A percentile compares a stretch with the other conserved stretches of the same genome.
These are phyloP conservation scores for Hepsetus odoe DNA, from an alignment of 2,113 vertebrate genomes.

Conservation along the genomic window DNA sequence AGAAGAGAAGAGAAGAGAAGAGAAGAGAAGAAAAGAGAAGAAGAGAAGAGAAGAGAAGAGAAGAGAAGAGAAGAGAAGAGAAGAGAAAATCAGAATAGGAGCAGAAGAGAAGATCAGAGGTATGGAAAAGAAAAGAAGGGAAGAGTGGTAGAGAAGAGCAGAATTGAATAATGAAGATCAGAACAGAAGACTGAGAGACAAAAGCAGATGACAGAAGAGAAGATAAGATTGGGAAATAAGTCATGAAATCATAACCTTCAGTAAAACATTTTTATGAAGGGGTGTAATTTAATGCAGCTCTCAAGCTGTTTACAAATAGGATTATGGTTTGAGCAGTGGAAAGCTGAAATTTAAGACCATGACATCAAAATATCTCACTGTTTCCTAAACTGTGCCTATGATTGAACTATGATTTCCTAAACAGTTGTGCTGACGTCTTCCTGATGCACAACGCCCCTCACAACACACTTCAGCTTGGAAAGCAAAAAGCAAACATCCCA, in stretches of 20 bases:
- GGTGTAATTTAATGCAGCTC: background rate
- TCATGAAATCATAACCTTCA: background rate
- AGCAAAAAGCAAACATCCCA: background rate
- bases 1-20: background rate
- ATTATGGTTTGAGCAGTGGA: background rate
- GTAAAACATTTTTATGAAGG: background rate
- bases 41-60: background rate
- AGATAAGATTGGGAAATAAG: background rate
- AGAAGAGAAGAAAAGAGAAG: background rate
- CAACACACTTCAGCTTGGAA: background rate
- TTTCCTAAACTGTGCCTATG: constrained; percentile 7
- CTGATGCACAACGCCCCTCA: background rate
- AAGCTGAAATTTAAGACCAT: background rate
- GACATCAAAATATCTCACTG: background rate
- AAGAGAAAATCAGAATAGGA: background rate
- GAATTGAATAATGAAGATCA: background rate
- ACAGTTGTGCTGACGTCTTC: background rate
- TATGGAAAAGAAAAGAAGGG: background rate
- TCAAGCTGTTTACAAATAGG: constrained; percentile 24
- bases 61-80: background rate
- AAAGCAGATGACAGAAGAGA: background rate
- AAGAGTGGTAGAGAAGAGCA: background rate
- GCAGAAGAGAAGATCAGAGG: too few relatives aligned
- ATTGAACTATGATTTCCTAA: constrained; percentile 3
- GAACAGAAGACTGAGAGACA: background rate